Evolutionary conservation across 2,113 vertebrate species (phyloP), one percentile per base, ranked within the genome.

Genomic region (Dasyornis broadbenti): DNA sequence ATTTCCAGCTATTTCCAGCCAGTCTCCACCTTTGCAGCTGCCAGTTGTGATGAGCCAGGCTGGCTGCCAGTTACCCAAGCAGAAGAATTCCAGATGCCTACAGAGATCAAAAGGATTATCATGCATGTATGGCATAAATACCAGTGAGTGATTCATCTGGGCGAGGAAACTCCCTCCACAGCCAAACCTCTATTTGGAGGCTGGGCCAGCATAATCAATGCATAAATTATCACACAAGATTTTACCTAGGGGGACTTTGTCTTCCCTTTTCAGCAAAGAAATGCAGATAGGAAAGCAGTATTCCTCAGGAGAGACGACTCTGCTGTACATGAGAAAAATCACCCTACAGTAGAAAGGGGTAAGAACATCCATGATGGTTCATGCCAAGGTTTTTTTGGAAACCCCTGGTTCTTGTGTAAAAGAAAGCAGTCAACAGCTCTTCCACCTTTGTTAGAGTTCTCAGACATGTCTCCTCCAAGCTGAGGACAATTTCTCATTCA

Each of bases 1-100:
- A 11, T 72, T 96, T 40, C 49, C 75, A 72, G 53, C 72, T 82
- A 63, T 76, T 94, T 80, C 92, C 44, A 66, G 59, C 40, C 54
- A 77, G 42, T 60, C 69, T 77, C 66, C 44, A 94, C 90, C 79
- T 94, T 80, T 93, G 76, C 94, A 91, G 92, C 90, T 94, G 93
- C 65, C 89, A 75, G 77, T 45, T 92, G 49, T 52, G 63, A 83
- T 81, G 57, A 78, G 49, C 91, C 50, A 66, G 91, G 86, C 81
- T 79, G 40, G 65, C 72, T 95, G 89, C 71, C 79, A 93, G 52
- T 77, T 42, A 94, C 39, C 47, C 76, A 87, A 95, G 94, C 90
- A 88, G 90, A 95, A 96, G 79, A 95, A 92, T 73, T 40, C 76
- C 71, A 92, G 71, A 96, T 86, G 82, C 71, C 79, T 80, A 90